Base-by-base conservation (phyloP, 1,140 invertebrate genomes). In the Palaemon carinicauda region DNA sequence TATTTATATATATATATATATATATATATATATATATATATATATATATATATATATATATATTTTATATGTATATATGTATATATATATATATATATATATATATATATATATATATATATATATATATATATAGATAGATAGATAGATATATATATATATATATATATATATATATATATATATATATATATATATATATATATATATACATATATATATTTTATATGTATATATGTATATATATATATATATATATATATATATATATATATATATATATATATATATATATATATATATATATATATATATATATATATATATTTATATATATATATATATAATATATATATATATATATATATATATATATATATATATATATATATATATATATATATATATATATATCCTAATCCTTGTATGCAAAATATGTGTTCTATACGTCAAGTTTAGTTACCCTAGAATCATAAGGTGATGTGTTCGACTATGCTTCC, bases 11-110 rank as follows among this genome's bases (percentile, higher is more conserved):
- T 60, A 60, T 60, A 60, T 60, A n/a, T n/a, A n/a, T n/a, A 60
- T 60, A 60, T 60, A 60, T 60, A 60, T 60, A 60, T 60, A 60
- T 60, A 60, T 60, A 60, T 60, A 60, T 60, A 60, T 60, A 60
- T 60, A 60, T 60, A 60, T 60, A 60, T 60, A 60, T 60, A 60
- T 60, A 60, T 60, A 4, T 60, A 60, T 60, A 60, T 60, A 60
- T 60, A 60, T 60, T 3, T 60, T 4, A 14, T 60, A 60, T 60
- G 14, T 60, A 60, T 60, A 3, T 60, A 60, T 60, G 14, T 60
- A 60, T 60, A 60, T 60, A 60, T 60, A 60, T 60, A 60, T 60
- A 60, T 60, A 60, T 60, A 60, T 60, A 60, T 60, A 60, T 60
- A 60, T 60, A 60, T 60, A 60, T 60, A 60, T 60, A 60, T 60